Evolutionary conservation across 2,888 invertebrate genomes (phyloP).

Genomic region (Perizoma flavofasciatum): DNA sequence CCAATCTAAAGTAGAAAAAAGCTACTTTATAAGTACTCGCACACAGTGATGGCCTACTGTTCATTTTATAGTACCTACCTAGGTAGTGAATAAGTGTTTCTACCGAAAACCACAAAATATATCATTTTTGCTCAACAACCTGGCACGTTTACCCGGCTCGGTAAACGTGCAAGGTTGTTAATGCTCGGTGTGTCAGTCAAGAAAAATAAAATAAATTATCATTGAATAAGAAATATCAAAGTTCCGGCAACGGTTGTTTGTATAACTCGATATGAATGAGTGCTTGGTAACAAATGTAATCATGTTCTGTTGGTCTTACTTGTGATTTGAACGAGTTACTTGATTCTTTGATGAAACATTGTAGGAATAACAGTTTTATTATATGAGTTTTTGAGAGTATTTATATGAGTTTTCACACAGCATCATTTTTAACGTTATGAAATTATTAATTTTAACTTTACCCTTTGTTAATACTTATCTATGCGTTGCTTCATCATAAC

Average conservation of each 20-base stretch:
- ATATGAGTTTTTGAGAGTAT: slow-evolving; percentile 1
- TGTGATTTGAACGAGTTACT: slow-evolving; percentile 26
- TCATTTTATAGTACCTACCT: no score
- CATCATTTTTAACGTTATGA: no score
- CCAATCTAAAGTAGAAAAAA: background rate
- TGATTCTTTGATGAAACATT: slow-evolving; percentile 4
- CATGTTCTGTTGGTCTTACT: slow-evolving; percentile 28
- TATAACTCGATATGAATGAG: slow-evolving; percentile 54
- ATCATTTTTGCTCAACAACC: no score
- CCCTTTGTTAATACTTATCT: no score
- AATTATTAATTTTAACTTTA: background rate
- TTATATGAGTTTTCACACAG: background rate
- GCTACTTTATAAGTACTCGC: no score
- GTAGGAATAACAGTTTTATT: slow-evolving; percentile 3
- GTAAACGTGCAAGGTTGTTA: background rate
- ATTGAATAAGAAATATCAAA: slow-evolving; percentile 53
- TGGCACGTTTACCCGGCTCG: no score
- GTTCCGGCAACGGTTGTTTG: slow-evolving; percentile 54
- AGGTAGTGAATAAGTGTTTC: no score
- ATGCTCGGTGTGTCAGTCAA: slow-evolving; percentile 43
- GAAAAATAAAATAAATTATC: slow-evolving; percentile 72
- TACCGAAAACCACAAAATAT: no score
- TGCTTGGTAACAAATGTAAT: slow-evolving; percentile 33
- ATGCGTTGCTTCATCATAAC: no score
- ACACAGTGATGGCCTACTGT: no score